These are phyloP conservation scores for Gastrophysa polygoni DNA, from an alignment of 2,888 invertebrate species.

Conservation along the genomic window DNA sequence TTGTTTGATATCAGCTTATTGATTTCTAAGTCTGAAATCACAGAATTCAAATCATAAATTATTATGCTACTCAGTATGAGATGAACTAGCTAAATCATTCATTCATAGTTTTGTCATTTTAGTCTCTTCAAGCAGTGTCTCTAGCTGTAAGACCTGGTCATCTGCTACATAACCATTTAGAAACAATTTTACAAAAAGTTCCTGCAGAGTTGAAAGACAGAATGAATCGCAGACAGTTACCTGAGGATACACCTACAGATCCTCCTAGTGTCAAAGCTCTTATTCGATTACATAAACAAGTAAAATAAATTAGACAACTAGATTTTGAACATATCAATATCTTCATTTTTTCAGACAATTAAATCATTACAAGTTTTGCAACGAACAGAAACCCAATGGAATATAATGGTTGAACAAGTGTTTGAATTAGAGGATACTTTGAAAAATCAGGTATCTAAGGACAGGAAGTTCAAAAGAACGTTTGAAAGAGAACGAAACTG, in stretches of 20 bases:
- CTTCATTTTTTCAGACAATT: constrained; percentile 66
- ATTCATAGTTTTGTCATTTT: constrained; percentile 42
- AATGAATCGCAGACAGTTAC: constrained; percentile 69
- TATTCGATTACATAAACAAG: constrained; percentile 89
- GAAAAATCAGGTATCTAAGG: constrained; percentile 71
- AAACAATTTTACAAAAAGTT: constrained; percentile 88
- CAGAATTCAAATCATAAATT: no score
- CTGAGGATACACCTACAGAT: constrained; percentile 66
- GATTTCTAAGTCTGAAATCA: no score
- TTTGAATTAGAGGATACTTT: constrained; percentile 88
- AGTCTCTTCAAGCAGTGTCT: constrained; percentile 85
- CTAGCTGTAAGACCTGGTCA: constrained; percentile 78
- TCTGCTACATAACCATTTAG: constrained; percentile 78
- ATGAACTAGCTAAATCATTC: not conserved
- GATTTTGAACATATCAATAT: not conserved
- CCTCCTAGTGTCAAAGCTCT: constrained; percentile 83
- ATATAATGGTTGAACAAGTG: constrained; percentile 78
- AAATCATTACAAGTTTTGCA: constrained; percentile 91
- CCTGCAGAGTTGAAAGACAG: constrained; percentile 79
- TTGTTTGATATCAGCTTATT: no score
- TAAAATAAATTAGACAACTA: constrained; percentile 53
- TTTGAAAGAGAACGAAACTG: constrained; percentile 70
- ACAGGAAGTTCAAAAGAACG: constrained; percentile 69
- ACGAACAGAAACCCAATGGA: constrained; percentile 95
- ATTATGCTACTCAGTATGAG: no score